phyloP scores from a whole-genome alignment of 2,113 vertebrate genomes.

The Paradoxurus hermaphroditus region DNA sequence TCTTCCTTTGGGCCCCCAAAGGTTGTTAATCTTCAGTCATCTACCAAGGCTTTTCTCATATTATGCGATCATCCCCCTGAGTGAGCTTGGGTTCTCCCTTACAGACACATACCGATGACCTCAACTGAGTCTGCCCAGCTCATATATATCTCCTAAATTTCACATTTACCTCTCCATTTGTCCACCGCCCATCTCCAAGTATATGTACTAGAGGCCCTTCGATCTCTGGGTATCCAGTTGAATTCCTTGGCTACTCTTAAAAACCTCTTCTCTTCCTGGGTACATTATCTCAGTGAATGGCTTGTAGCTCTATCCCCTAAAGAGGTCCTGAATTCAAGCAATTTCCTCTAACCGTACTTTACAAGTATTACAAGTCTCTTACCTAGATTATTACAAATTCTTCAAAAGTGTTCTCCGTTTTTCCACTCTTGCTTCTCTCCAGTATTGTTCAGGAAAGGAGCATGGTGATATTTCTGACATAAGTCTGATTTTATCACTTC shows the following conservation, averaged over 20 bases:
- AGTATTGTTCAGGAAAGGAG: background rate
- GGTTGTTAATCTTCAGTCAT: background rate
- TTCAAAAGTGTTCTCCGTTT: background rate
- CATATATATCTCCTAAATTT: background rate
- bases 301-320: background rate
- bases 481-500: background rate
- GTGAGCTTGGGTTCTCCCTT: background rate
- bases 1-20: background rate
- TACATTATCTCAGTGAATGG: background rate
- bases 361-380: too few species aligned
- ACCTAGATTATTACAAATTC: background rate
- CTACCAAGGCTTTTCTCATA: background rate
- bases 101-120: background rate
- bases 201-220: too few species aligned
- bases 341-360: background rate
- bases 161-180: background rate
- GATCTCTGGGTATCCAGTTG: too few species aligned
- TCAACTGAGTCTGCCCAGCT: background rate
- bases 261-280: background rate
- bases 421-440: background rate
- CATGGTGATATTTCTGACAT: constrained; percentile 19
- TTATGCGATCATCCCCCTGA: too few species aligned
- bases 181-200: background rate
- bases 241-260: background rate
- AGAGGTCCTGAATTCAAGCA: background rate